A percentile compares a stretch with the other conserved stretches of the same genome.
Conservation (phyloP, 2,113 vertebrate species). For the Tautogolabrus adspersus region DNA sequence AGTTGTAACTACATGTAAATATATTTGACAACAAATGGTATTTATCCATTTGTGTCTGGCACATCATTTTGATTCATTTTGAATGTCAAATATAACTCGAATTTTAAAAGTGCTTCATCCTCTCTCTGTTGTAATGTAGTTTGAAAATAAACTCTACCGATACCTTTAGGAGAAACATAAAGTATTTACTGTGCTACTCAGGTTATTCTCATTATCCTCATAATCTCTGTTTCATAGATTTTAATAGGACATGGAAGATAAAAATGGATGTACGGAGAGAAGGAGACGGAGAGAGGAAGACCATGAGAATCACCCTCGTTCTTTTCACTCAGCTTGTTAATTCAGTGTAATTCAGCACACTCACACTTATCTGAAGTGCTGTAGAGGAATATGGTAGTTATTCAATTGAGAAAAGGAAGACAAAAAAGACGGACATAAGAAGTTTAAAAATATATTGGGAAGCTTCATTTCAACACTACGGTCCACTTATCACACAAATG, state of each 20-base stretch:
- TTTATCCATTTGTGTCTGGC: not conserved
- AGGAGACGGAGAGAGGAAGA: not conserved
- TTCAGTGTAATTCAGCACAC: conserved; percentile 65
- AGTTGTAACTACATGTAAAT: no score
- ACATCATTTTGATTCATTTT: no score
- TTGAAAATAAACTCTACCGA: not conserved
- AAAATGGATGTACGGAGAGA: conserved; percentile 28
- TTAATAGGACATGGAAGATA: conserved; percentile 21
- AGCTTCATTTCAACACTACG: conserved; percentile 37
- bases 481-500: conserved; percentile 50
- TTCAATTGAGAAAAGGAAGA: conserved; percentile 49
- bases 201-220: not conserved
- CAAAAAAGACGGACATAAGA: conserved; percentile 24
- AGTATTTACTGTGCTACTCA: not conserved
- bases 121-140: not conserved
- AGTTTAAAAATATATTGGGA: not conserved
- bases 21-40: no score
- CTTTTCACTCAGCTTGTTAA: conserved; percentile 65
- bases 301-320: conserved; percentile 61
- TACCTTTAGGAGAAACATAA: not conserved
- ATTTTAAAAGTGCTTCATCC: not conserved
- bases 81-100: not conserved
- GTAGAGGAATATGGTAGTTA: conserved; percentile 39
- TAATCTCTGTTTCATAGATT: conserved; percentile 49
- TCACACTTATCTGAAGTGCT: conserved; percentile 61